phyloP scores from a whole-genome alignment of 2,797 vertebrate species.

The Cyclopterus lumpus region DNA sequence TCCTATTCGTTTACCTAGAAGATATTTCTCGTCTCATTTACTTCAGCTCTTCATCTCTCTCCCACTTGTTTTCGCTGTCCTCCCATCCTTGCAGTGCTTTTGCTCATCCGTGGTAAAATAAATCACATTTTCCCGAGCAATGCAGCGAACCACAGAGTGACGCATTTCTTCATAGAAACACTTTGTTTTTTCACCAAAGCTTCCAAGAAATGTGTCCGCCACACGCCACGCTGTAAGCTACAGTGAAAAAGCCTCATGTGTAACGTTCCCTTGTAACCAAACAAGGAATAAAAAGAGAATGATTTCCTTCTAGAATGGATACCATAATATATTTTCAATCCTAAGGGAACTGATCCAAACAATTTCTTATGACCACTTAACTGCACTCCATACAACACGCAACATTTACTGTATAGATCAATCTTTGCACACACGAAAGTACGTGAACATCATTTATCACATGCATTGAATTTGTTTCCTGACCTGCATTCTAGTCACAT shows the following conservation, averaged over 20 bases:
- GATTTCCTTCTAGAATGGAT: not conserved
- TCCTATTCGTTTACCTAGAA: not conserved
- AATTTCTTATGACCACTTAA: constrained; percentile 3
- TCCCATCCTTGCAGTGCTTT: not conserved
- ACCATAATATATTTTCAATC: not conserved
- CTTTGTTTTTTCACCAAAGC: constrained; percentile 20
- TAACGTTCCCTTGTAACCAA: not conserved
- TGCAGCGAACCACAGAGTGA: constrained; percentile 1
- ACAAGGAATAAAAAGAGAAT: not conserved
- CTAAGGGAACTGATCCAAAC: not conserved
- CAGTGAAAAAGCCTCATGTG: not conserved
- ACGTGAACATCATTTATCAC: not conserved
- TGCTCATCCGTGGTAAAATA: not conserved
- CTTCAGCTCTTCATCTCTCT: not conserved
- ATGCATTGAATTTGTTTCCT: constrained; percentile 24
- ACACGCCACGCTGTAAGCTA: not conserved
- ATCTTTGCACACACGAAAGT: not conserved
- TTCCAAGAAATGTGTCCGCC: constrained; percentile 14
- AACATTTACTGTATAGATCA: not conserved
- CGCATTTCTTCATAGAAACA: constrained; percentile 15
- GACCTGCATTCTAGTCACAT: constrained; percentile 9
- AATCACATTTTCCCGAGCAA: not conserved
- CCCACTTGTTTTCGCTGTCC: not conserved
- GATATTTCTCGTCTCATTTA: not conserved
- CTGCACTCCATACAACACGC: not conserved